A percentile compares a stretch with the other conserved stretches of the same genome.
Evolutionary conservation across 2,888 invertebrate species (phyloP).

Genomic region (Crioceris asparagi): DNA sequence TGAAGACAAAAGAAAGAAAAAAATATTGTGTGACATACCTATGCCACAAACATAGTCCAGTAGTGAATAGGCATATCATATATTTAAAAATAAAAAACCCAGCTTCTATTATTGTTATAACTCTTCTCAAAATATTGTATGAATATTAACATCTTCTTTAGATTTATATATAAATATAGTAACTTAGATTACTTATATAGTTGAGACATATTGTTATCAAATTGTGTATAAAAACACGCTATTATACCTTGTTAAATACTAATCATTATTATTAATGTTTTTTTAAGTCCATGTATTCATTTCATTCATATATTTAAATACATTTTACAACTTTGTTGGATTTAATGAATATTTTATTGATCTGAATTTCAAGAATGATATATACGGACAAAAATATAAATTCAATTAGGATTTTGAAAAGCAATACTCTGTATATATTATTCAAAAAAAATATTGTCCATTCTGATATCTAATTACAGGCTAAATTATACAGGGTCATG

Average conservation of each 20-base stretch:
- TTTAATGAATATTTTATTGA: too few species aligned
- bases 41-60: conserved; percentile 32
- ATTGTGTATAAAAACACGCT: conserved; percentile 26
- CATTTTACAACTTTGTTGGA: too few species aligned
- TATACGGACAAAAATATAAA: too few species aligned
- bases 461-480: too few species aligned
- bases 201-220: conserved; percentile 29
- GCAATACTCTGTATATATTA: too few species aligned
- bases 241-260: conserved; percentile 24
- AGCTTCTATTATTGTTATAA: conserved; percentile 17
- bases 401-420: too few species aligned
- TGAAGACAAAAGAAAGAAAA: neutral
- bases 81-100: conserved; percentile 18
- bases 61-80: conserved; percentile 35
- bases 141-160: conserved; percentile 15
- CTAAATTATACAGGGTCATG: too few species aligned
- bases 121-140: conserved; percentile 22
- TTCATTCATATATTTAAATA: too few species aligned
- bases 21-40: conserved; percentile 1
- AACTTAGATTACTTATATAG: conserved; percentile 24
- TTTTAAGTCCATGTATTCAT: too few species aligned
- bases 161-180: conserved; percentile 8
- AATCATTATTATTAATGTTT: too few species aligned
- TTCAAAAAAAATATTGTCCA: too few species aligned
- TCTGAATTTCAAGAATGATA: too few species aligned